A percentile compares a stretch with the other conserved stretches of the same genome.
phyloP scores from a whole-genome alignment of 2,113 vertebrate species.

The Vidua macroura region DNA sequence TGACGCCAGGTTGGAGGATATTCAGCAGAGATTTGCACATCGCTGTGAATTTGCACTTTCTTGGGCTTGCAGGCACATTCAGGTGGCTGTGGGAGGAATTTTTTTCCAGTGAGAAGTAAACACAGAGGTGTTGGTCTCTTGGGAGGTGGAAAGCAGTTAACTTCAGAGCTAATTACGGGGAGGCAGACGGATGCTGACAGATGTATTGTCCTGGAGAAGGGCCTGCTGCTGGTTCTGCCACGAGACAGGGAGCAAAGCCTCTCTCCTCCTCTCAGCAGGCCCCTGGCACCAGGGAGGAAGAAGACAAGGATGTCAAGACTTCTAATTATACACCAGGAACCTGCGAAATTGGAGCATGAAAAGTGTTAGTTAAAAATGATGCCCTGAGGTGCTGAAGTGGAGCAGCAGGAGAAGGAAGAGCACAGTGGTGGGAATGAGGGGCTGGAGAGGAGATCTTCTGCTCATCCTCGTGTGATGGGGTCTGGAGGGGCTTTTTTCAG shows the following conservation, averaged over 20 bases:
- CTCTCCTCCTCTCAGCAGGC: neutral
- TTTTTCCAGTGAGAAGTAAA: neutral
- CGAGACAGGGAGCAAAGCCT: neutral
- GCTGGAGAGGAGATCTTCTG: neutral
- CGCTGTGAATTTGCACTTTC: neutral
- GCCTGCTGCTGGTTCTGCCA: neutral
- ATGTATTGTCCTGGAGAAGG: neutral
- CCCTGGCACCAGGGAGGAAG: neutral
- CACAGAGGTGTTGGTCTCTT: conserved; percentile 32
- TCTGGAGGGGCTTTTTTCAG: neutral
- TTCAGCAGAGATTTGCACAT: neutral
- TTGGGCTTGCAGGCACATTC: neutral
- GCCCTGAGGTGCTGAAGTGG: neutral
- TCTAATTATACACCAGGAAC: conserved; percentile 44
- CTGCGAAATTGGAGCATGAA: neutral
- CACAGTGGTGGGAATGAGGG: neutral
- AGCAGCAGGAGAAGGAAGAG: neutral
- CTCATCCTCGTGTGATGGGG: rapidly evolving
- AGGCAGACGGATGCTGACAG: conserved; percentile 30
- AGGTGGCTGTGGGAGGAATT: neutral
- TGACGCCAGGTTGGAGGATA: neutral
- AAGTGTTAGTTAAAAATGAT: neutral
- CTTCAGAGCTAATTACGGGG: conserved; percentile 18
- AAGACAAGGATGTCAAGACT: conserved; percentile 53
- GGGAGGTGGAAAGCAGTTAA: conserved; percentile 33